A percentile compares a stretch with the other conserved stretches of the same genome.
Conservation (phyloP, 1,140 invertebrate species). For the Procambarus virginalis region DNA sequence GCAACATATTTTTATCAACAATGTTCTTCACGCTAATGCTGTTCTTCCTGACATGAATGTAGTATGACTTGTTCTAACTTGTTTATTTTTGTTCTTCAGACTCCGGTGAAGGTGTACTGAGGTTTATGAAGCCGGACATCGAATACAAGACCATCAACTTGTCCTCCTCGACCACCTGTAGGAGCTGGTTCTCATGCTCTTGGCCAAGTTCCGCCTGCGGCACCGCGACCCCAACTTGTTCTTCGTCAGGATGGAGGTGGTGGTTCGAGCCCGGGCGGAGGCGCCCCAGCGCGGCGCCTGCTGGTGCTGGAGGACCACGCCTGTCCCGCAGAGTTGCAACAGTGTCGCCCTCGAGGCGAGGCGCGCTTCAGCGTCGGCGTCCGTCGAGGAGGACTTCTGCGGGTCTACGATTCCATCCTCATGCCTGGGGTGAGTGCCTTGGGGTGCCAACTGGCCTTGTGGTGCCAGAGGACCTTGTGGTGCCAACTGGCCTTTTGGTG, state of each 20-base stretch:
- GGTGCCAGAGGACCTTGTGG: too few species aligned
- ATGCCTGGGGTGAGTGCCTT: slow-evolving; percentile 83
- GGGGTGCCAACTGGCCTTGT: not conserved
- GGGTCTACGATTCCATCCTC: slow-evolving; percentile 92
- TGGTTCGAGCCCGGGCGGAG: slow-evolving; percentile 77
- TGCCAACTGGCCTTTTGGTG: too few species aligned
- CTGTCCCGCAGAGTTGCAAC: slow-evolving; percentile 89
- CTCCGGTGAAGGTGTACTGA: slow-evolving; percentile 92
- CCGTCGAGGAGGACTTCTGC: slow-evolving; percentile 88
- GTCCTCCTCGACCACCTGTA: slow-evolving; percentile 87
- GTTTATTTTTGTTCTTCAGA: slow-evolving; percentile 79
- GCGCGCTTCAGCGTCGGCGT: slow-evolving; percentile 86
- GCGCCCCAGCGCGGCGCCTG: slow-evolving; percentile 81
- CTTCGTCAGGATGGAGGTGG: slow-evolving; percentile 95
- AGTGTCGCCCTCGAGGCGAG: slow-evolving; percentile 92
- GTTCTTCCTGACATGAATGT: too few species aligned
- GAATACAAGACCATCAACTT: slow-evolving; percentile 94
- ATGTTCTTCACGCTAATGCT: too few species aligned
- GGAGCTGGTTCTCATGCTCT: slow-evolving; percentile 88
- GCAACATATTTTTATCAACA: too few species aligned
- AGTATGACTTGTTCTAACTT: not conserved
- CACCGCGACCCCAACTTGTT: slow-evolving; percentile 92
- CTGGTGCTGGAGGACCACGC: slow-evolving; percentile 91
- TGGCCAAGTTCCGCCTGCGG: slow-evolving; percentile 92
- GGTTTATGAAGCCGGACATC: slow-evolving; percentile 89